Base-by-base conservation (phyloP, 2,797 vertebrate species). In the Eulemur coronatus region DNA sequence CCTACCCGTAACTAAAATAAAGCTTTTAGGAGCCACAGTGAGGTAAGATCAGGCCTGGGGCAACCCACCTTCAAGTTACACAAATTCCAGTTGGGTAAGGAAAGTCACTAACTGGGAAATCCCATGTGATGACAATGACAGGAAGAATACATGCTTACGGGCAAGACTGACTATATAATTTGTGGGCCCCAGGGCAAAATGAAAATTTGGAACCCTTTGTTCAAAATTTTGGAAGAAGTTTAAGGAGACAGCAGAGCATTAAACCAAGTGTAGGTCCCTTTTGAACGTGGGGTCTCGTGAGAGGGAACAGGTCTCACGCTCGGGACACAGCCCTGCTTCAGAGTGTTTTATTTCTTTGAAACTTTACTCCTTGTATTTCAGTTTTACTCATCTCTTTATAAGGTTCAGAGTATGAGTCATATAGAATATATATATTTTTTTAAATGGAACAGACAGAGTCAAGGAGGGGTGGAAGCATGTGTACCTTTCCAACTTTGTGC, bases 371-470 rank as follows among this genome's bases (percentile, higher is more conserved):
- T 57, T 73, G 75, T 41, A 17, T 86, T 92, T 96, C 95, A 65
- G 43, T 84, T 87, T 79, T 89, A 86, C 30, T 91, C 50, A 67
- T 89, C 63, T 78, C 73, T 95, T 88, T 89, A 94, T 84, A 90
- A 95, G 81, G 35, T 86, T 94, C 65, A 69, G 43, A 7, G 57
- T 35, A 72, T 97, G 94, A 96, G 91, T 94, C 96, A 96, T 96
- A 82, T 89, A 92, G 69, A 79, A 94, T 35, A 55, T 33, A n/a
- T 30, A 48, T 28, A 43, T 1, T 28, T 46, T 86, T 93, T 81
- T 78, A 92, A 96, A 69, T 80, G 92, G 82, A 91, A 95, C 48
- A 95, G 28, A 80, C 14, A 26, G 55, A 63, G 35, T 78, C n/a
- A 14, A 63, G 4, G 55, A 84, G 35, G 72, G 3, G 41, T 43